Conservation (phyloP, 1,140 invertebrate genomes). For the Panulirus ornatus region DNA sequence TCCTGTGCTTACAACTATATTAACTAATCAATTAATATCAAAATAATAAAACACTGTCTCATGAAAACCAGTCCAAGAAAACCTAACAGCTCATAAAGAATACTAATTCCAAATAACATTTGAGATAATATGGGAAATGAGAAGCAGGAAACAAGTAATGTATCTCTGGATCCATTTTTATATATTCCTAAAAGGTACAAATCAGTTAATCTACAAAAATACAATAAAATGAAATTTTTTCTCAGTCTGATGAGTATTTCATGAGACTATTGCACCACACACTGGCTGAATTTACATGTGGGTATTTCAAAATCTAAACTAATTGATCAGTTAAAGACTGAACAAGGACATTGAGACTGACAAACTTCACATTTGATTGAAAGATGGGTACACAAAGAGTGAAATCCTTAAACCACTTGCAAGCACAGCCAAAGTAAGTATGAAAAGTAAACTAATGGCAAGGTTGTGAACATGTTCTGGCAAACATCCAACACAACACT, state of each 20-base stretch:
- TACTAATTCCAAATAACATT: too few species aligned
- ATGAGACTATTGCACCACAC: not conserved
- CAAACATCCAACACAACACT: constrained; percentile 21
- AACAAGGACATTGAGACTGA: too few species aligned
- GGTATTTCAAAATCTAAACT: not conserved
- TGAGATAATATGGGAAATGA: too few species aligned
- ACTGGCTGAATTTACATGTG: not conserved
- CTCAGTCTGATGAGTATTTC: not conserved
- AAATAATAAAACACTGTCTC: too few species aligned
- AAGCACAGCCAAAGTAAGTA: constrained; percentile 16
- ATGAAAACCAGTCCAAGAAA: not conserved
- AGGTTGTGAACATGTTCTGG: not conserved
- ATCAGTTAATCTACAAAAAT: not conserved
- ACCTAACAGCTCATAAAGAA: not conserved
- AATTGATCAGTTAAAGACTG: too few species aligned
- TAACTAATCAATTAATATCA: constrained; percentile 4
- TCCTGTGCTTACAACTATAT: not conserved
- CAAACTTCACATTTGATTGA: too few species aligned
- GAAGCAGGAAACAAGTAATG: too few species aligned
- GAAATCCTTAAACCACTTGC: not conserved
- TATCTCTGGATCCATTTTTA: too few species aligned
- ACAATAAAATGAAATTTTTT: not conserved
- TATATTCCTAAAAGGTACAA: not conserved
- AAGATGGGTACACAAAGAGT: too few species aligned
- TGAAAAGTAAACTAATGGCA: not conserved